phyloP scores from a whole-genome alignment of 2,888 invertebrate genomes.

The Zhuqinia jingwanae region DNA sequence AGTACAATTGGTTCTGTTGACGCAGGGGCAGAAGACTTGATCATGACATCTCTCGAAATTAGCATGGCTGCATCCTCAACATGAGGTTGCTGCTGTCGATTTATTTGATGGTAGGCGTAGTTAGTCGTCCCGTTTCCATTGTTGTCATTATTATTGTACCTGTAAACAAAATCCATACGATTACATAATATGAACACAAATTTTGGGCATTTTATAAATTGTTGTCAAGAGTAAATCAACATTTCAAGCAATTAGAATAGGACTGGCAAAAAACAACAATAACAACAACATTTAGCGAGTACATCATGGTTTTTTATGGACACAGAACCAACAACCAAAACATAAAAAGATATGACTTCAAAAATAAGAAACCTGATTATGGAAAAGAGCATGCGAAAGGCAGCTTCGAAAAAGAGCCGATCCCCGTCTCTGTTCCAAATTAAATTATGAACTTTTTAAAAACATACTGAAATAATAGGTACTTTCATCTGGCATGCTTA shows the following conservation, averaged over 20 bases:
- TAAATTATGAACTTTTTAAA: not conserved
- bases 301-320: no score
- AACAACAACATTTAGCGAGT: no score
- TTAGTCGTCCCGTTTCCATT: constrained; percentile 62
- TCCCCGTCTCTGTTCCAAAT: constrained; percentile 75
- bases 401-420: constrained; percentile 79
- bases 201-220: not conserved
- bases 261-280: constrained; percentile 33
- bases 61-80: constrained; percentile 64
- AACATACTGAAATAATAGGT: no score
- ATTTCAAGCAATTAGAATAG: not conserved
- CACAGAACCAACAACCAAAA: no score
- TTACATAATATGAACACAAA: not conserved
- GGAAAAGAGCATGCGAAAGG: constrained; percentile 77
- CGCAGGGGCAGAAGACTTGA: no score
- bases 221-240: not conserved
- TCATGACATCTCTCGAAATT: constrained; percentile 71
- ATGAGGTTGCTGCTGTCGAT: constrained; percentile 53
- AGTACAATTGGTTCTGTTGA: constrained; percentile 49
- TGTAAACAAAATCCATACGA: no score
- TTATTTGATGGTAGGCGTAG: constrained; percentile 67
- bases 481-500: no score
- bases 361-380: constrained; percentile 70
- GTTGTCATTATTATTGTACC: constrained; percentile 62
- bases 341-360: constrained; percentile 14